phyloP scores from a whole-genome alignment of 2,113 vertebrate genomes.

The Brachyistius frenatus region DNA sequence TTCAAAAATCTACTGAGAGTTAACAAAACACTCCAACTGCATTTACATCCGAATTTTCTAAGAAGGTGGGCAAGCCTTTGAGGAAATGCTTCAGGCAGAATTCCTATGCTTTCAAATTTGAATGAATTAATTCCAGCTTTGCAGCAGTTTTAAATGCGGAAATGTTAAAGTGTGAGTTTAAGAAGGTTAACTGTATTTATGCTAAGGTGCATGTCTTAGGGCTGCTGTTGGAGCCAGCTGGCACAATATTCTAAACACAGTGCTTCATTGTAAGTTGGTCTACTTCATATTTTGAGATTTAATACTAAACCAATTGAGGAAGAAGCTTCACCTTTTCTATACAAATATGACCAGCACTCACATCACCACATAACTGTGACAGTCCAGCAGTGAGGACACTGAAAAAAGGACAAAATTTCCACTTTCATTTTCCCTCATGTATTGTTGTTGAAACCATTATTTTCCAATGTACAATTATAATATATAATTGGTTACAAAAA shows the following conservation, averaged over 20 bases:
- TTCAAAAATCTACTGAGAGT: not conserved
- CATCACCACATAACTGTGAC: not conserved
- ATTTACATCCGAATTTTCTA: not conserved
- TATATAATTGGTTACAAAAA: too few relatives aligned
- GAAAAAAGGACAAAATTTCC: not conserved
- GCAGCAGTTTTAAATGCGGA: not conserved
- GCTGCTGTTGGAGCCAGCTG: not conserved
- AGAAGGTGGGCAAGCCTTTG: not conserved
- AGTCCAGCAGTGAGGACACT: not conserved
- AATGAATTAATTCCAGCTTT: conserved; percentile 1
- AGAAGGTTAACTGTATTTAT: conserved; percentile 4
- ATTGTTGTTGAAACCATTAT: too few relatives aligned
- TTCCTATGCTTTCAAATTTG: not conserved
- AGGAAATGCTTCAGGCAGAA: not conserved
- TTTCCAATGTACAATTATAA: too few relatives aligned
- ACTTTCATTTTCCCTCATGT: too few relatives aligned
- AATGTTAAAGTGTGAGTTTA: not conserved
- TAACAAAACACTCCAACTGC: not conserved
- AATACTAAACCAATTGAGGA: not conserved
- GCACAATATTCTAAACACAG: not conserved
- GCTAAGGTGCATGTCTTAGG: not conserved
- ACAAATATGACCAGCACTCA: not conserved
- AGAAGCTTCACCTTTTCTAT: not conserved
- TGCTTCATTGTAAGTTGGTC: not conserved
- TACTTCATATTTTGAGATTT: not conserved